A percentile compares a stretch with the other conserved stretches of the same genome.
phyloP scores from a whole-genome alignment of 2,888 invertebrate species.

The Lepidochrysops patricia region DNA sequence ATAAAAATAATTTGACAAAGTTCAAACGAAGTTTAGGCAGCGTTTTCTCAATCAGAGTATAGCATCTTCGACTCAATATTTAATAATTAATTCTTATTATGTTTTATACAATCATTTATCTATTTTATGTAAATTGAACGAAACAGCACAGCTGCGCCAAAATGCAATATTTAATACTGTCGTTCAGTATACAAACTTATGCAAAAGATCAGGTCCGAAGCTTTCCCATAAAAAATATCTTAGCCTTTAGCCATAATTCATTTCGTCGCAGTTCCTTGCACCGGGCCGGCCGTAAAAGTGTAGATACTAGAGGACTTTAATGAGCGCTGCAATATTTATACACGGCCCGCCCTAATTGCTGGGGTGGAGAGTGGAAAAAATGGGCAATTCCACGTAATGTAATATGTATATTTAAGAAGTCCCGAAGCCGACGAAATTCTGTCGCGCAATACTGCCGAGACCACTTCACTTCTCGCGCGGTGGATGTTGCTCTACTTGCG shows the following conservation, averaged over 20 bases:
- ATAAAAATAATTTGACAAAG: not conserved
- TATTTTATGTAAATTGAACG: conserved; percentile 16
- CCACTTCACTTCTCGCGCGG: conserved; percentile 62
- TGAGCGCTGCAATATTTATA: conserved; percentile 74
- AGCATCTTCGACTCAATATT: too few species aligned
- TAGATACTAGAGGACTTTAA: conserved; percentile 66
- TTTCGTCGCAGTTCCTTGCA: conserved; percentile 55
- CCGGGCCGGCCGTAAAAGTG: conserved; percentile 63
- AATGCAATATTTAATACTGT: too few species aligned
- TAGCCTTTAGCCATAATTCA: conserved; percentile 54
- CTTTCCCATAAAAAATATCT: conserved; percentile 19
- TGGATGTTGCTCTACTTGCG: conserved; percentile 46
- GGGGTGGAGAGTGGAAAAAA: conserved; percentile 75
- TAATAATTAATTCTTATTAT: too few species aligned
- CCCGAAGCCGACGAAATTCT: conserved; percentile 58
- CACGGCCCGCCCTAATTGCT: conserved; percentile 73
- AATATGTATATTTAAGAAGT: conserved; percentile 74
- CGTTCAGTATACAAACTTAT: not conserved
- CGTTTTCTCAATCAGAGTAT: too few species aligned
- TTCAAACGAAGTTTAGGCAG: too few species aligned
- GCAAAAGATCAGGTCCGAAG: not conserved
- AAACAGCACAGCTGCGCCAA: not conserved
- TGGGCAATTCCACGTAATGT: conserved; percentile 75
- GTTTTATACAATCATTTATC: too few species aligned
- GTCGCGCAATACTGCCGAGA: conserved; percentile 64